Percentiles rank a stretch among this genome's conserved stretches.
Evolutionary conservation across 2,888 invertebrate species (phyloP).

Genomic region (Onchidella celtica): DNA sequence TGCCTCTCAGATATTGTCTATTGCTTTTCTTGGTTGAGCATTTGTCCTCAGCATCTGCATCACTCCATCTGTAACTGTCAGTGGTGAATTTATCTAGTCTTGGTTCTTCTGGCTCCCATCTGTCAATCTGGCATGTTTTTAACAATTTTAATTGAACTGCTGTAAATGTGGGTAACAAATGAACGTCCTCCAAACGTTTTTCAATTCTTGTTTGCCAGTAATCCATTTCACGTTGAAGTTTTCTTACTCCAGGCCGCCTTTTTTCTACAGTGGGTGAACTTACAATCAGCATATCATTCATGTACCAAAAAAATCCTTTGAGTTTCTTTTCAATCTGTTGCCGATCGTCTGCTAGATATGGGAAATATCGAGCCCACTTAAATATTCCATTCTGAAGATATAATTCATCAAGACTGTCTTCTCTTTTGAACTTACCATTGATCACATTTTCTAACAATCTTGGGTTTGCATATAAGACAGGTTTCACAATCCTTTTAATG

Average conservation of each 20-base stretch:
- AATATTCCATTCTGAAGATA: conserved; percentile 43
- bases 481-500: conserved; percentile 27
- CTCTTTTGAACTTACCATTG: conserved; percentile 26
- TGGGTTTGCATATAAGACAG: conserved; percentile 38
- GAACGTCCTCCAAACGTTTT: conserved; percentile 14
- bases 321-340: conserved; percentile 35
- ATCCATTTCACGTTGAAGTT: conserved; percentile 21
- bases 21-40: no score
- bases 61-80: no score
- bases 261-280: background rate
- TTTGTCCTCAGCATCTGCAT: no score
- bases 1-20: no score
- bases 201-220: conserved; percentile 33
- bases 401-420: background rate
- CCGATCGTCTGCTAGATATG: background rate
- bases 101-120: conserved; percentile 34
- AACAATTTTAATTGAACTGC: conserved; percentile 24
- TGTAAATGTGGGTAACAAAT: conserved; percentile 38
- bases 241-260: background rate
- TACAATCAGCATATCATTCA: conserved; percentile 18
- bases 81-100: no score
- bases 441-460: conserved; percentile 43
- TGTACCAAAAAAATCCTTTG: conserved; percentile 14
- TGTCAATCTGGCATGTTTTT: conserved; percentile 31
- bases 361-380: conserved; percentile 39